Percentiles rank a stretch among this genome's conserved stretches.
Evolutionary conservation across 2,113 vertebrate species (phyloP).

Genomic region (cat (Felis catus)): F.catus_Fca126_mat1.0 CM031417.1:138943501-138944000

Average conservation of each 20-base stretch:
- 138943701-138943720: background rate
- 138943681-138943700: background rate
- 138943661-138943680: background rate
- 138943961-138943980: background rate
- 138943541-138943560: background rate
- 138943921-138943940: background rate
- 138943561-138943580: background rate
- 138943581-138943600: background rate
- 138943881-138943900: background rate
- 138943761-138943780: background rate
- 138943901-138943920: background rate
- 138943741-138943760: background rate
- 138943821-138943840: background rate
- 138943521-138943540: background rate
- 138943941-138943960: background rate
- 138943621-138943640: background rate
- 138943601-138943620: background rate
- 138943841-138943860: background rate
- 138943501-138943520: background rate
- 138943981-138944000: background rate
- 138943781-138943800: background rate
- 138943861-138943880: background rate
- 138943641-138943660: background rate
- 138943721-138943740: background rate
- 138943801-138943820: background rate